Base-by-base conservation (phyloP, 2,113 vertebrate genomes). In the Cyrtonyx montezumae region DNA sequence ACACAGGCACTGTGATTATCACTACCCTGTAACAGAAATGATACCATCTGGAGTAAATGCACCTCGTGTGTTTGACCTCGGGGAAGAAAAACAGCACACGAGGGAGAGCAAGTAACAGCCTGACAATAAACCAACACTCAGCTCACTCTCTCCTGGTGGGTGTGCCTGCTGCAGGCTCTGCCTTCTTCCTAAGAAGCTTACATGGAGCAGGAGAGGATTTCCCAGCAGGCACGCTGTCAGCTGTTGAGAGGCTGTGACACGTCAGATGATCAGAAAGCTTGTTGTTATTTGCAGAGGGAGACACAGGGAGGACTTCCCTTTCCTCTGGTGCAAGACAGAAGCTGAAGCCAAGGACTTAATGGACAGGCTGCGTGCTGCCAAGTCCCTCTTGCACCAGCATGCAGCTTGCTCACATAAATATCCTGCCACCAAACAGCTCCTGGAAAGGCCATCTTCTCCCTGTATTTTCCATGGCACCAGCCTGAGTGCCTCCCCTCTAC, bases 201-300 rank as follows among this genome's bases (percentile, higher is more conserved):
- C 14, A 3, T 30, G 43, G 28, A 84, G 56, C 37, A 65, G 34
- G 68, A 49, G 17, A 74, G 73, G 69, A 68, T 86, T 82, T 81
- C 34, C 32, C 19, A 45, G 71, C 30, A 79, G 40, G 55, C 45
- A 34, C 22, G 26, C 3, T 25, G 67, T 34, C 76, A 63, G n/a
- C 79, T 10, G 26, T 3, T 13, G 59, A 61, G 43, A 42, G 48
- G 61, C 48, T 0, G 0, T 16, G 62, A 28, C 48, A 19, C 0
- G 5, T 30, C 63, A 70, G 42, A 43, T 9, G 6, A 59, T 8
- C 69, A 43, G 11, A 16, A 48, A 79, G 3, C 34, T 51, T 10
- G 0, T 49, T 55, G 37, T 8, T n/a, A 22, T 4, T 51, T 74
- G n/a, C 56, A 11, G 49, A 1, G 0, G 25, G 32, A 58, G 11